phyloP scores from a whole-genome alignment of 2,797 vertebrate species.

The Sebastiscus tertius region DNA sequence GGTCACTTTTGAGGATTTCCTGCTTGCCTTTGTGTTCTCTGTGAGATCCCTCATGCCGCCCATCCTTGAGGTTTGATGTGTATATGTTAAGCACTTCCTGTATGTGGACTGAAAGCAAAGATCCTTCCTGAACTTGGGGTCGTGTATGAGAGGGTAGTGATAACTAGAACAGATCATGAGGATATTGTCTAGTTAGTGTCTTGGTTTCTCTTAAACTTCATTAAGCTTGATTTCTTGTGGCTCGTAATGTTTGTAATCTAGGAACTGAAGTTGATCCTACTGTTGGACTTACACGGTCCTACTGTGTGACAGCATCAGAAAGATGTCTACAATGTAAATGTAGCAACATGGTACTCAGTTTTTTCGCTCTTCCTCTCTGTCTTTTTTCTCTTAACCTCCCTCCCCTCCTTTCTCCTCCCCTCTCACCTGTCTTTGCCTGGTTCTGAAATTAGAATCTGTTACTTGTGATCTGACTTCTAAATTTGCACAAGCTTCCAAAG shows the following conservation, averaged over 20 bases:
- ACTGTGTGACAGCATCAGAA: not conserved
- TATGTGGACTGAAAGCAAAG: constrained; percentile 7
- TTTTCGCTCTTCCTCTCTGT: not conserved
- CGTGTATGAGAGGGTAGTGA: not conserved
- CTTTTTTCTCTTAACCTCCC: not conserved
- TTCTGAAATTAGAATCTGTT: constrained; percentile 35
- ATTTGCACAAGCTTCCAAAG: not conserved
- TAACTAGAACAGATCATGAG: constrained; percentile 16
- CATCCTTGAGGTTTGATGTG: constrained; percentile 16
- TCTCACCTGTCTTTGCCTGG: not conserved
- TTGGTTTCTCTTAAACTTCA: not conserved
- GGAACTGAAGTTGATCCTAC: not conserved
- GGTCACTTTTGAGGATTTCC: constrained; percentile 51
- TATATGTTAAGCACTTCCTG: not conserved
- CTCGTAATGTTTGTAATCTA: not conserved
- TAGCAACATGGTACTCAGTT: not conserved
- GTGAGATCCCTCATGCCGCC: constrained; percentile 3
- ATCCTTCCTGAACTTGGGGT: not conserved
- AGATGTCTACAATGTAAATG: constrained; percentile 4
- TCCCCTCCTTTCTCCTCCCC: not conserved
- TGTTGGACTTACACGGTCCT: not conserved
- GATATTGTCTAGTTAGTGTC: not conserved
- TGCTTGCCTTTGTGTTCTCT: constrained; percentile 27
- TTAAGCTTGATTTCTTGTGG: not conserved
- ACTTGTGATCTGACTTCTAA: constrained; percentile 22